Conservation (phyloP, 2,113 vertebrate genomes). For the Sminthopsis crassicaudata region DNA sequence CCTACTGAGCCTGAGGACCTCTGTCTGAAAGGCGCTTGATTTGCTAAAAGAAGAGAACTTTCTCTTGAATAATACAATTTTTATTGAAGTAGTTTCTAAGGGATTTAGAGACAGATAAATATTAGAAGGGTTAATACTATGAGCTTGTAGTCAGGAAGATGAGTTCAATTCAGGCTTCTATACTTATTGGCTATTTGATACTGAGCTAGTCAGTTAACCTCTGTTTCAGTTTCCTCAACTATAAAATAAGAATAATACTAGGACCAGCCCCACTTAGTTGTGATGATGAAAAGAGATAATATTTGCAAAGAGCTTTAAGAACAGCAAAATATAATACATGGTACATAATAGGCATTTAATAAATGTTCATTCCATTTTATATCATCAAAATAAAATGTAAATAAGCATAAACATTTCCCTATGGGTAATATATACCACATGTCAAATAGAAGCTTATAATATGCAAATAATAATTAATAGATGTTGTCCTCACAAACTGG, state of each 20-base stretch:
- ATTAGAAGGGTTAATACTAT: not conserved
- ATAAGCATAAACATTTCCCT: not conserved
- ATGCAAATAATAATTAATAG: not conserved
- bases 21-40: not conserved
- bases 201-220: not conserved
- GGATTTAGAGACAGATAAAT: not conserved
- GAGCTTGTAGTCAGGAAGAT: not conserved
- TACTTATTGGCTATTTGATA: not conserved
- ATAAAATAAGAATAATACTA: not conserved
- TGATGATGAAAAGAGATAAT: not conserved
- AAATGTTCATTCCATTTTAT: not conserved
- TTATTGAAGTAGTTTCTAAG: not conserved
- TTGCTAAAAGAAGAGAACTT: conserved; percentile 33
- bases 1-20: not conserved
- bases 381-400: not conserved
- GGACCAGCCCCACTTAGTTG: not conserved
- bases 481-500: not conserved
- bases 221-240: not conserved
- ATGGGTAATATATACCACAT: not conserved
- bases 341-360: not conserved
- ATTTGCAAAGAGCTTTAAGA: not conserved
- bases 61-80: not conserved
- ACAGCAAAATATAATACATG: not conserved
- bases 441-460: not conserved
- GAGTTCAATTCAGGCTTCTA: not conserved